These are phyloP conservation scores for Drosophila prostipennis DNA, from an alignment of 2,888 invertebrate species.

Conservation along the genomic window DNA sequence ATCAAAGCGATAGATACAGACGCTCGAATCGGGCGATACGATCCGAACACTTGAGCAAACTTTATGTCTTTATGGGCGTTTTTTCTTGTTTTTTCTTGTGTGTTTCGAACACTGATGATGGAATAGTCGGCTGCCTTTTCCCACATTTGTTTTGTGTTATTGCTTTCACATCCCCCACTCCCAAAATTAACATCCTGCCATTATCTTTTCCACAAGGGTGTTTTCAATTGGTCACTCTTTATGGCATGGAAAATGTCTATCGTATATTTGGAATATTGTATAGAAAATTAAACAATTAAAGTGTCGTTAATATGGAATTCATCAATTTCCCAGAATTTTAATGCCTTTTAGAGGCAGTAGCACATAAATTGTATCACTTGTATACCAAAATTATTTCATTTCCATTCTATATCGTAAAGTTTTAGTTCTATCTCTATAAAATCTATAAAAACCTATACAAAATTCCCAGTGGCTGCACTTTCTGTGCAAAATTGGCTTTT, in stretches of 20 bases:
- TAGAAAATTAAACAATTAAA: not conserved
- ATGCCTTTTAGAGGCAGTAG: not conserved
- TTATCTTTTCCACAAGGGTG: slow-evolving; percentile 8
- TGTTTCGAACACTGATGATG: slow-evolving; percentile 5
- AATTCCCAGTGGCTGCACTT: not conserved
- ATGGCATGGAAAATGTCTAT: not conserved
- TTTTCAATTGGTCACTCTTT: slow-evolving; percentile 9
- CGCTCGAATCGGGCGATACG: slow-evolving; percentile 11
- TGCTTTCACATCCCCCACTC: slow-evolving; percentile 5
- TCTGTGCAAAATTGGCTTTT: not conserved
- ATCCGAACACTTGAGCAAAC: slow-evolving; percentile 29
- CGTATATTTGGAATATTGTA: not conserved
- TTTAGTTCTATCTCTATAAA: not conserved
- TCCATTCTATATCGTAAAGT: not conserved
- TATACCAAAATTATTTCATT: not conserved
- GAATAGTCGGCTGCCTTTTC: slow-evolving; percentile 13
- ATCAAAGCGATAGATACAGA: slow-evolving; percentile 29
- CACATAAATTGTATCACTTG: not conserved
- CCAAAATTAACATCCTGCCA: not conserved
- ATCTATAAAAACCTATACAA: not conserved
- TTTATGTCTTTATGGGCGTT: slow-evolving; percentile 28
- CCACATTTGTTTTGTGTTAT: slow-evolving; percentile 40
- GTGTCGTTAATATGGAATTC: not conserved
- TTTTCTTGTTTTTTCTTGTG: not conserved
- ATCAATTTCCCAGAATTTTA: not conserved